Percentiles rank a stretch among this genome's conserved stretches.
Conservation (phyloP, 2,113 vertebrate species). For the Cynocephalus volans region DNA sequence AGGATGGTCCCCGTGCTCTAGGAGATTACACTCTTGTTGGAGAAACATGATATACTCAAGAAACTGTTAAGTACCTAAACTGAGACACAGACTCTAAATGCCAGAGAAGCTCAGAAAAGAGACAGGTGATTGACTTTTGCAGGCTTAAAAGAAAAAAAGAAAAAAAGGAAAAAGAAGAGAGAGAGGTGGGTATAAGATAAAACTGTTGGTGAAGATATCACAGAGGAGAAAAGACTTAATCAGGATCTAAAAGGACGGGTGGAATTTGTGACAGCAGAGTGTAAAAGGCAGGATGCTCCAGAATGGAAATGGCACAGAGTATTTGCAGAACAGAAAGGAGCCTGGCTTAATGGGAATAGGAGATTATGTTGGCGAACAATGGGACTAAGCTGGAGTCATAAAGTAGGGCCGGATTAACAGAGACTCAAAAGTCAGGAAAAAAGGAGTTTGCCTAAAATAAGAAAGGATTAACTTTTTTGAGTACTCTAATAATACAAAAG, state of each 20-base stretch:
- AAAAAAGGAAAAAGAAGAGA: not conserved
- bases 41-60: not conserved
- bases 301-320: not conserved
- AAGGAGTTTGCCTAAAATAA: not conserved
- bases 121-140: no score
- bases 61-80: not conserved
- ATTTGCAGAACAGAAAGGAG: not conserved
- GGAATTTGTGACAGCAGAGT: not conserved
- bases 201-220: not conserved
- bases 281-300: no score
- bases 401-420: not conserved
- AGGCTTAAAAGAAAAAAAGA: no score
- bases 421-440: not conserved
- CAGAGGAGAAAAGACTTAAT: not conserved
- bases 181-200: not conserved
- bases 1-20: not conserved
- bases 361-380: not conserved
- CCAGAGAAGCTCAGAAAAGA: not conserved
- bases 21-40: not conserved
- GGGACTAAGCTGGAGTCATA: not conserved
- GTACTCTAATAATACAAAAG: not conserved
- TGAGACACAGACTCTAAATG: not conserved
- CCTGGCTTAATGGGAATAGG: not conserved
- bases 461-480: not conserved
- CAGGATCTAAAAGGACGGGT: not conserved